Evolutionary conservation across 2,797 vertebrate species (phyloP).

Genomic region (Chelidonichthys spinosus): DNA sequence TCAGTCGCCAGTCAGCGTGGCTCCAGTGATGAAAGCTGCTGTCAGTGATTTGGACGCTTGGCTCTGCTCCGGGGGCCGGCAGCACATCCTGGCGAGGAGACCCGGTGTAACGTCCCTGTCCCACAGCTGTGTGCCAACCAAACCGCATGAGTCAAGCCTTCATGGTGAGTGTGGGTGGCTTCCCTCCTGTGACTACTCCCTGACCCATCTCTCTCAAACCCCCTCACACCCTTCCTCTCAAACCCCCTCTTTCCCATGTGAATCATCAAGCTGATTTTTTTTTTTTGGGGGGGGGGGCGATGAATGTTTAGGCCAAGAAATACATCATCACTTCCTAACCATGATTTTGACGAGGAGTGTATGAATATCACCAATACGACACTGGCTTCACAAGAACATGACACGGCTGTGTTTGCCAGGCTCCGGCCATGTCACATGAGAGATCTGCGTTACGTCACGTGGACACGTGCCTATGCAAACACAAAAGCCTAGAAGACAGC

Average conservation of each 20-base stretch:
- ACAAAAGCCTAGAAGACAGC: slow-evolving; percentile 51
- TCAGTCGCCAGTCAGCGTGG: slow-evolving; percentile 34
- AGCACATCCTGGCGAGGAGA: slow-evolving; percentile 56
- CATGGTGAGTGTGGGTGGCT: slow-evolving; percentile 79
- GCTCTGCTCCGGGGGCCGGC: slow-evolving; percentile 23
- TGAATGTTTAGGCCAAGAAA: slow-evolving; percentile 46
- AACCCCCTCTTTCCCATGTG: slow-evolving; percentile 52
- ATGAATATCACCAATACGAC: slow-evolving; percentile 58
- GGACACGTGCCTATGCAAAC: slow-evolving; percentile 57
- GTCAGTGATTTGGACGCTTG: slow-evolving; percentile 14
- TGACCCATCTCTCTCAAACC: slow-evolving; percentile 69
- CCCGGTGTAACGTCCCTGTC: slow-evolving; percentile 49
- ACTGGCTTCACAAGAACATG: slow-evolving; percentile 37
- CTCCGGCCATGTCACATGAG: slow-evolving; percentile 49
- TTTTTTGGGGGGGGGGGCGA: not conserved
- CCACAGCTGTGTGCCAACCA: slow-evolving; percentile 63
- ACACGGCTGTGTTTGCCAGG: slow-evolving; percentile 47
- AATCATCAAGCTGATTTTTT: slow-evolving; percentile 60
- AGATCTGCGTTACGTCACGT: slow-evolving; percentile 55
- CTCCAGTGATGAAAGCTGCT: slow-evolving; percentile 40
- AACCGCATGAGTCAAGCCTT: slow-evolving; percentile 76
- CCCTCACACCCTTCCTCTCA: slow-evolving; percentile 46
- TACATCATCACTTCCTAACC: slow-evolving; percentile 35
- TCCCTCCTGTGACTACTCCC: slow-evolving; percentile 73
- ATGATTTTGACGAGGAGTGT: slow-evolving; percentile 33